Evolutionary conservation across 2,113 vertebrate species (phyloP).

Genomic region (Cyanistes caeruleus): DNA sequence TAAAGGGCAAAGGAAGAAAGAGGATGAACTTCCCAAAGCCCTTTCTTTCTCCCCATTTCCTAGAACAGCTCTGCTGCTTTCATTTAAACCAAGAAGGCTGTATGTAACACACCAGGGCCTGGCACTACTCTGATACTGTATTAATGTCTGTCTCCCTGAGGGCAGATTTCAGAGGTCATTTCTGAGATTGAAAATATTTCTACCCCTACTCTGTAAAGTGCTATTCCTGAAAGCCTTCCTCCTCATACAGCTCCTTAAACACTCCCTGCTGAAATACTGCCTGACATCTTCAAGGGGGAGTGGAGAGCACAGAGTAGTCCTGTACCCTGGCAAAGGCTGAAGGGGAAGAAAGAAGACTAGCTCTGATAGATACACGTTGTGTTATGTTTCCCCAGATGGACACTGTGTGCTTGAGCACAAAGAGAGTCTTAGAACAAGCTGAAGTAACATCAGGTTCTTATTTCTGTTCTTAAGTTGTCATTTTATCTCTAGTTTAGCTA

Average conservation of each 20-base stretch:
- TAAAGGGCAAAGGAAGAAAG: not conserved
- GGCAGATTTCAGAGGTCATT: not conserved
- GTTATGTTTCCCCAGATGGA: not conserved
- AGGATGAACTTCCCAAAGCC: not conserved
- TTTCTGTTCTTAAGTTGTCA: not conserved
- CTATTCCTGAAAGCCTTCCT: not conserved
- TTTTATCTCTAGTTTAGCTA: not conserved
- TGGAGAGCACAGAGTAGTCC: not conserved
- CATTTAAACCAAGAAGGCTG: not conserved
- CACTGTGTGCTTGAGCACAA: not conserved
- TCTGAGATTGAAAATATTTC: not conserved
- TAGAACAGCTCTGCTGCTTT: not conserved
- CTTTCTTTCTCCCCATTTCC: not conserved
- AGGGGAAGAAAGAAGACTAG: not conserved
- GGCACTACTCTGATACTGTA: accelerated
- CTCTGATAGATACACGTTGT: not conserved
- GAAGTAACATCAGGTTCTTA: not conserved
- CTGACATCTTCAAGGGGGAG: not conserved
- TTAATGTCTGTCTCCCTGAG: not conserved
- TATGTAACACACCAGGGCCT: not conserved
- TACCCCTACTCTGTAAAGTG: not conserved
- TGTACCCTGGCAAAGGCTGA: not conserved
- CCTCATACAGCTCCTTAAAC: not conserved
- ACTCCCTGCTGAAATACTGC: accelerated
- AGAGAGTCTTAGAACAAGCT: not conserved